These are phyloP conservation scores for Eupithecia vulgata DNA, from an alignment of 2,888 invertebrate genomes.

Conservation along the genomic window DNA sequence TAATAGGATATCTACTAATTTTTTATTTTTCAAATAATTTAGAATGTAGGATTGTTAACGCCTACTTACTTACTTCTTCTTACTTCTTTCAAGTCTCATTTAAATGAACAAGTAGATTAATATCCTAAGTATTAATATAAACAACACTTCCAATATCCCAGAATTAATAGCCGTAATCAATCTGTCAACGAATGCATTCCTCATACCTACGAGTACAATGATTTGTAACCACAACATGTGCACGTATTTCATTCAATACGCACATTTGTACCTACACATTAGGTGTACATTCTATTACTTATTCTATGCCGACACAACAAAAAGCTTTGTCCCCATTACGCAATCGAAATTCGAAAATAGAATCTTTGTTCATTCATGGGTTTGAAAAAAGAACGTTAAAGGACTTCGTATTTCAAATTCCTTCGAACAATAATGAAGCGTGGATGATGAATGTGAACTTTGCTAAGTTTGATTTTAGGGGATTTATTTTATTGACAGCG, in stretches of 20 bases:
- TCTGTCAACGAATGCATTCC: conserved; percentile 33
- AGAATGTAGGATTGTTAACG: neutral
- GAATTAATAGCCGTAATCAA: conserved; percentile 35
- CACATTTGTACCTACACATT: conserved; percentile 60
- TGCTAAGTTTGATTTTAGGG: conserved; percentile 38
- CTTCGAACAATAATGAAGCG: conserved; percentile 38
- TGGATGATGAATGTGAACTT: conserved; percentile 36
- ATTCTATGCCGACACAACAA: conserved; percentile 47
- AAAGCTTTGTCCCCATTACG: conserved; percentile 65
- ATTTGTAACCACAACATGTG: conserved; percentile 56
- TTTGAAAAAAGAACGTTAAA: conserved; percentile 56
- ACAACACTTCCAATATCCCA: conserved; percentile 14
- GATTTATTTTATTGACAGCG: conserved; percentile 41
- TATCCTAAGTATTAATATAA: neutral
- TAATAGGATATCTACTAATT: no score
- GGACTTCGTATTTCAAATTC: conserved; percentile 47
- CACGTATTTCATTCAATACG: conserved; percentile 59
- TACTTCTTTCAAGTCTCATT: neutral
- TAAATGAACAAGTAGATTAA: neutral
- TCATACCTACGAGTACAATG: conserved; percentile 32
- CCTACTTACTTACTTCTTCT: neutral
- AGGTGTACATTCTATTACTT: neutral
- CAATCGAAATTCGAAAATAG: conserved; percentile 74
- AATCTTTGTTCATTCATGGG: conserved; percentile 66
- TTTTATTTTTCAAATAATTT: no score